Evolutionary conservation across 2,113 vertebrate species (phyloP).

Genomic region (Falco punctatus): DNA sequence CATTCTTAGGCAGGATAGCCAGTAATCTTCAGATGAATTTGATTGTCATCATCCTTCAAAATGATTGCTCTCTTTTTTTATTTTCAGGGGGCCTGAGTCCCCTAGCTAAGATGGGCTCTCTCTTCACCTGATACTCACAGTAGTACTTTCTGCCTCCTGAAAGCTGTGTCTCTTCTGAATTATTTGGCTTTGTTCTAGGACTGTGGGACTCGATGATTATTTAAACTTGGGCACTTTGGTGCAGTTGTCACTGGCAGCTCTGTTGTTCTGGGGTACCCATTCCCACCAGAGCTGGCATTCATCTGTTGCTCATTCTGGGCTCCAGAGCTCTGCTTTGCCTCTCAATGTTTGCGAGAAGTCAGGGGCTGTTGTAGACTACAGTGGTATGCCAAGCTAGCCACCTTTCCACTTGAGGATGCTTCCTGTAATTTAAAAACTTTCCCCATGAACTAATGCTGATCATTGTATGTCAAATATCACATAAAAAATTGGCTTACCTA

Average conservation of each 20-base stretch:
- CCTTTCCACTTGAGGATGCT: background rate
- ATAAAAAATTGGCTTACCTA: background rate
- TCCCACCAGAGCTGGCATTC: background rate
- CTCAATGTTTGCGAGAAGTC: background rate
- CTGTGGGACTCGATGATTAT: background rate
- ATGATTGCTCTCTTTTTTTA: accelerated
- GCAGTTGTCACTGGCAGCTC: background rate
- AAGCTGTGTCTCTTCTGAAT: background rate
- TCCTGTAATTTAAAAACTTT: background rate
- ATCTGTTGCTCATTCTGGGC: background rate
- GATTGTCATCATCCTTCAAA: background rate
- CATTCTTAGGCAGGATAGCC: background rate
- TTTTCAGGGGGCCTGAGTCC: background rate
- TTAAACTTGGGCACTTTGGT: background rate
- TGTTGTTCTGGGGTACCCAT: background rate
- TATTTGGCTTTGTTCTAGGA: background rate
- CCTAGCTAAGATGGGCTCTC: background rate
- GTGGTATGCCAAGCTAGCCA: background rate
- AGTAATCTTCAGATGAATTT: background rate
- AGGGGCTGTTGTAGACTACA: background rate
- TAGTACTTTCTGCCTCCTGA: background rate
- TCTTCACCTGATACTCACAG: background rate
- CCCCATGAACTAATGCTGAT: background rate
- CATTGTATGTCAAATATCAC: background rate
- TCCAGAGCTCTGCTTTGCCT: background rate